Conservation (phyloP, 2,113 vertebrate species). For the Numenius arquata region DNA sequence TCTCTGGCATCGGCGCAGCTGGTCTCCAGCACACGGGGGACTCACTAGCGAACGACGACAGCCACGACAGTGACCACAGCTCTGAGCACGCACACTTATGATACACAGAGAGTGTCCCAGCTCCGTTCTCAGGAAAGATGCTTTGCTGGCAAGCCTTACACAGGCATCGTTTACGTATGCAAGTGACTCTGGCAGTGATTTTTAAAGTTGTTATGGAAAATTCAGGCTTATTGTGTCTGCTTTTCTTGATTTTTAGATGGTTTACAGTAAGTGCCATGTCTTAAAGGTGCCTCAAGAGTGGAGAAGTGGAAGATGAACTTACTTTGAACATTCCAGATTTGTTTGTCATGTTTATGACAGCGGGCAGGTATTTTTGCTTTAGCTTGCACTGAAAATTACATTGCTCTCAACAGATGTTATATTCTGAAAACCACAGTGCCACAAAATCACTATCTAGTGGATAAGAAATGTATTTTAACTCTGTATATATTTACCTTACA, state of each 20-base stretch:
- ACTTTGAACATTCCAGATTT: conserved; percentile 85
- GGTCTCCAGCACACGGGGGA: conserved; percentile 89
- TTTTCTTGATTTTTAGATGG: conserved; percentile 67
- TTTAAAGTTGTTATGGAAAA: conserved; percentile 31
- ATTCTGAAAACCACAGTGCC: conserved; percentile 78
- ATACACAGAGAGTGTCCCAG: conserved; percentile 65
- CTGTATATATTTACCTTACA: conserved; percentile 87
- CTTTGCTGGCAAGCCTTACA: conserved; percentile 71
- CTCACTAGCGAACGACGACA: conserved; percentile 94
- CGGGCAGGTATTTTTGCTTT: conserved; percentile 78
- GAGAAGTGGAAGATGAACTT: conserved; percentile 71
- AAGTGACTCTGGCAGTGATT: conserved; percentile 63
- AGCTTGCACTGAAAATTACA: conserved; percentile 86
- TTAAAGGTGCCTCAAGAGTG: conserved; percentile 69
- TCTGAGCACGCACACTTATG: conserved; percentile 96
- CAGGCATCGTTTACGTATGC: conserved; percentile 70
- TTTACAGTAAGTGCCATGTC: conserved; percentile 70
- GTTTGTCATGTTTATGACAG: conserved; percentile 67
- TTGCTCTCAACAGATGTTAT: conserved; percentile 73
- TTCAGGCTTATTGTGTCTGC: conserved; percentile 65
- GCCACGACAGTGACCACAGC: conserved; percentile 97
- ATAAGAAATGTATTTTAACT: conserved; percentile 81
- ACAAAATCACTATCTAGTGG: conserved; percentile 81
- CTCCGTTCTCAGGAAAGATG: conserved; percentile 85
- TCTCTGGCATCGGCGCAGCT: conserved; percentile 86